Conservation (phyloP, 1,140 invertebrate species). For the Linepithema humile region DNA sequence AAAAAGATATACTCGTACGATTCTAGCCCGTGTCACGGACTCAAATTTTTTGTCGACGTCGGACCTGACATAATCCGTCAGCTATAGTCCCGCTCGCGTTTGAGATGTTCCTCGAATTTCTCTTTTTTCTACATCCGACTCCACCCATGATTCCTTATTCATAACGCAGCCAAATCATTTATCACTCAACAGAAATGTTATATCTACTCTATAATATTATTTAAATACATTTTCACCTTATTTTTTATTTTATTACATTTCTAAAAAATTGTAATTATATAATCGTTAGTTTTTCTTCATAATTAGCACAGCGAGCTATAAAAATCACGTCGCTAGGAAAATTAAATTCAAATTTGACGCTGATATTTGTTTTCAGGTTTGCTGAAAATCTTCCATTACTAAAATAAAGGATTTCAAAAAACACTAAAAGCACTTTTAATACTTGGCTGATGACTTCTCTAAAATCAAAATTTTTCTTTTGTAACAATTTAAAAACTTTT, state of each 20-base stretch:
- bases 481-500: too few species aligned
- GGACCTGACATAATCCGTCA: slow-evolving; percentile 41
- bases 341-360: too few species aligned
- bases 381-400: too few species aligned
- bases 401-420: too few species aligned
- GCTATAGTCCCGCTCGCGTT: slow-evolving; percentile 5
- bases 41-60: slow-evolving; percentile 45
- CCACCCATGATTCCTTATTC: neutral
- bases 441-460: too few species aligned
- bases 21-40: slow-evolving; percentile 13
- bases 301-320: too few species aligned
- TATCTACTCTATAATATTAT: neutral
- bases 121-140: slow-evolving; percentile 4
- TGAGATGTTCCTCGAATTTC: slow-evolving; percentile 3
- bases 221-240: neutral
- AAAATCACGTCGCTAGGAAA: too few species aligned
- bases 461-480: too few species aligned
- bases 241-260: neutral
- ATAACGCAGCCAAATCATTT: neutral
- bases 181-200: neutral
- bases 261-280: neutral
- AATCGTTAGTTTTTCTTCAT: too few species aligned
- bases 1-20: neutral
- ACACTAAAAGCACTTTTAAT: too few species aligned
- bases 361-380: too few species aligned